These are phyloP conservation scores for Salvelinus alpinus DNA, from an alignment of 2,113 vertebrate genomes.

Conservation along the genomic window DNA sequence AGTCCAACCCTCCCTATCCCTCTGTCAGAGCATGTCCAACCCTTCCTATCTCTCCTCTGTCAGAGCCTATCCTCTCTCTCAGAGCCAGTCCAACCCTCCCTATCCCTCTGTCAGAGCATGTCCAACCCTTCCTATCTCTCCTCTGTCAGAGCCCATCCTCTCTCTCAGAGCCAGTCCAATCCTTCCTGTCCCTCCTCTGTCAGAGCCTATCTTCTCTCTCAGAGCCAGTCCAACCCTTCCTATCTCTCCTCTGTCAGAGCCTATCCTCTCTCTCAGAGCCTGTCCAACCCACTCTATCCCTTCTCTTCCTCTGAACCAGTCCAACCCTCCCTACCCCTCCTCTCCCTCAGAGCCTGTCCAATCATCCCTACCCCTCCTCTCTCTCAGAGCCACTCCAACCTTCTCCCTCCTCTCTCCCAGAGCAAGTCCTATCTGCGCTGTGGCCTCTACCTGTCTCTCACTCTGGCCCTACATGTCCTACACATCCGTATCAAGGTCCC, in stretches of 20 bases:
- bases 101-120: too few species aligned
- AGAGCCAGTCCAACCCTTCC: neutral
- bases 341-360: neutral
- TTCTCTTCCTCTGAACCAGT: too few species aligned
- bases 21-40: neutral
- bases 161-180: neutral
- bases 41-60: neutral
- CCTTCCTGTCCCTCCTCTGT: neutral
- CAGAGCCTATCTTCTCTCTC: neutral
- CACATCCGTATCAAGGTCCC: neutral
- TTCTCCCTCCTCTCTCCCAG: too few species aligned
- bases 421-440: neutral
- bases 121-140: neutral
- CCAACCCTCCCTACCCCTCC: too few species aligned
- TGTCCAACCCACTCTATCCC: too few species aligned
- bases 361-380: neutral
- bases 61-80: too few species aligned
- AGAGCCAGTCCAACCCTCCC: too few species aligned
- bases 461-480: neutral
- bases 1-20: too few species aligned
- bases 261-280: too few species aligned
- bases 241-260: too few species aligned
- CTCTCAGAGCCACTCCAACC: neutral
- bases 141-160: too few species aligned
- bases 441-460: neutral